Conservation (phyloP, 2,888 invertebrate genomes). For the Himalopsyche tibetana region DNA sequence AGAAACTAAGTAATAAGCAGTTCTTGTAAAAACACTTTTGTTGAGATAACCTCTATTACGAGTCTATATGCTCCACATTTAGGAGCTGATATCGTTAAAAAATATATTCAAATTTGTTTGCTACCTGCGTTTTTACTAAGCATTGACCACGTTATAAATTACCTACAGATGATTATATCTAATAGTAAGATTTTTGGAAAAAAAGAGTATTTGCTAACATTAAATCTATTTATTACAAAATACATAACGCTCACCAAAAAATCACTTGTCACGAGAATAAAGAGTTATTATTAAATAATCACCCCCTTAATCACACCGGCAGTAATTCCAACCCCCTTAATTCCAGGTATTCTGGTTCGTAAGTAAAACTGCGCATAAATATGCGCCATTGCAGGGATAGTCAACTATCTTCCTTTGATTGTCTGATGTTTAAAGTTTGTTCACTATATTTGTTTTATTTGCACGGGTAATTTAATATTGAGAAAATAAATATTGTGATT, state of each 20-base stretch:
- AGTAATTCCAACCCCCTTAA: constrained; percentile 15
- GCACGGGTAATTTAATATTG: too few relatives aligned
- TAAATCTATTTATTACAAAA: neutral
- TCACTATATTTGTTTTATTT: too few relatives aligned
- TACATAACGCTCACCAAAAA: neutral
- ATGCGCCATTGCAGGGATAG: neutral
- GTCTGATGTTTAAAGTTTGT: too few relatives aligned
- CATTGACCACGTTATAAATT: neutral
- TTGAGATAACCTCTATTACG: too few relatives aligned
- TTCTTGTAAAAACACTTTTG: too few relatives aligned
- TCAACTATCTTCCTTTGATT: neutral
- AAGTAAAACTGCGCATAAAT: constrained; percentile 1
- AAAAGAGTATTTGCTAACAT: neutral
- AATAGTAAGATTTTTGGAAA: neutral
- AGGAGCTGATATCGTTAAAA: too few relatives aligned
- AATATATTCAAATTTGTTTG: too few relatives aligned
- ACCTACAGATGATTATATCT: neutral
- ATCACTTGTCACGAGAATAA: constrained; percentile 23
- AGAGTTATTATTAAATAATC: constrained; percentile 31
- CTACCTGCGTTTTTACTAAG: too few relatives aligned
- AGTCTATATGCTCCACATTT: too few relatives aligned
- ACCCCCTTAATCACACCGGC: constrained; percentile 12
- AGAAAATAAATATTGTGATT: too few relatives aligned
- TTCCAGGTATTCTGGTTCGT: constrained; percentile 9
- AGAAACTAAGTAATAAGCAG: too few relatives aligned